phyloP scores from a whole-genome alignment of 1,140 invertebrate species.

The Drosophila funebris region DNA sequence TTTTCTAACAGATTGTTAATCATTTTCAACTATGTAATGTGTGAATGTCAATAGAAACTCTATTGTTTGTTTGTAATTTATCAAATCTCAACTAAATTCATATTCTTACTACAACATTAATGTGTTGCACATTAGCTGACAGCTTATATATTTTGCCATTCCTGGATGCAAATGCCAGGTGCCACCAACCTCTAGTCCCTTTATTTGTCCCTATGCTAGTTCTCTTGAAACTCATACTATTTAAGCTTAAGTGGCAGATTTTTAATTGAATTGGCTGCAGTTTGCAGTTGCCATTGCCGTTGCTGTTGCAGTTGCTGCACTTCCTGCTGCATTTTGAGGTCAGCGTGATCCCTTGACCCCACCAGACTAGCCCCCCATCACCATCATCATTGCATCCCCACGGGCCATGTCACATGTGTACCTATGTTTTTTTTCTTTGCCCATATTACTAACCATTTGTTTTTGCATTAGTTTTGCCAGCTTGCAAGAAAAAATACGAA shows the following conservation, averaged over 20 bases:
- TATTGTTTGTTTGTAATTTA: neutral
- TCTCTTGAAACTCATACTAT: neutral
- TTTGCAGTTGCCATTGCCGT: slow-evolving; percentile 44
- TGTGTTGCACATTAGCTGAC: neutral
- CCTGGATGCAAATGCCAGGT: slow-evolving; percentile 29
- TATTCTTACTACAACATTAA: neutral
- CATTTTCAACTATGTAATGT: neutral
- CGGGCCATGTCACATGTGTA: slow-evolving; percentile 24
- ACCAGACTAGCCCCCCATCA: neutral
- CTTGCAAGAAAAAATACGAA: slow-evolving; percentile 23
- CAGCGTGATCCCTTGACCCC: slow-evolving; percentile 10
- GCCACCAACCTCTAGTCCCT: neutral
- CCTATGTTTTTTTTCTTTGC: slow-evolving; percentile 65
- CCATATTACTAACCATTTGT: slow-evolving; percentile 73
- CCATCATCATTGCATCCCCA: neutral
- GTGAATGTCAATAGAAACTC: neutral
- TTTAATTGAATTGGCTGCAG: slow-evolving; percentile 81
- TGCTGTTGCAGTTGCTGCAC: slow-evolving; percentile 46
- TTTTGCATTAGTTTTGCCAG: slow-evolving; percentile 73
- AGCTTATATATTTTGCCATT: slow-evolving; percentile 3
- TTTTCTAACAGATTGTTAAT: neutral
- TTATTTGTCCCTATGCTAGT: no score
- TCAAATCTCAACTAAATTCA: neutral
- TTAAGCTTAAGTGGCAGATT: slow-evolving; percentile 78
- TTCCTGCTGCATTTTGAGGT: slow-evolving; percentile 42